These are phyloP conservation scores for Hirtodrosophila histrioides DNA, from an alignment of 2,888 invertebrate species.

Conservation along the genomic window DNA sequence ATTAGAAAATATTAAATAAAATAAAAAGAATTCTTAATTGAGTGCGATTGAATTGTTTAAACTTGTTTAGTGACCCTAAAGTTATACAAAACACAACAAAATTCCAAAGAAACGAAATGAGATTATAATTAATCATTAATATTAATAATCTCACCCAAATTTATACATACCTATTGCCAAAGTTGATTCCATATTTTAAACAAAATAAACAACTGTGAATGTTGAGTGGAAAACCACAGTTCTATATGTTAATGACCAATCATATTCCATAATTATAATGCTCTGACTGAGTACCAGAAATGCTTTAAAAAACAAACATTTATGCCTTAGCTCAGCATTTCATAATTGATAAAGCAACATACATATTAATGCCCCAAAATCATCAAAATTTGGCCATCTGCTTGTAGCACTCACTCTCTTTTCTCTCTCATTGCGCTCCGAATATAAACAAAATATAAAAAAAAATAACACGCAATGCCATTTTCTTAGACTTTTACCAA, in stretches of 20 bases:
- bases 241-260: conserved; percentile 12
- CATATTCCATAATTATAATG: conserved; percentile 31
- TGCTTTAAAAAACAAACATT: conserved; percentile 32
- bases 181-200: too few species aligned
- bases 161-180: too few species aligned
- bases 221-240: background rate
- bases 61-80: too few species aligned
- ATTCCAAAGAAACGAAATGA: too few species aligned
- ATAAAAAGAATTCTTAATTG: too few species aligned
- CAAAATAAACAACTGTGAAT: background rate
- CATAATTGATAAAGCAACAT: conserved; percentile 34
- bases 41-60: too few species aligned
- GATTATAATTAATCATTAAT: too few species aligned
- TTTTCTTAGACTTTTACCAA: conserved; percentile 37
- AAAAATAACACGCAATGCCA: conserved; percentile 50
- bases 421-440: conserved; percentile 12
- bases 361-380: conserved; percentile 19
- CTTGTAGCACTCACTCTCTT: conserved; percentile 9
- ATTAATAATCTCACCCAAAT: too few species aligned
- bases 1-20: too few species aligned
- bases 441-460: conserved; percentile 18
- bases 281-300: conserved; percentile 12
- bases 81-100: too few species aligned
- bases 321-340: conserved; percentile 17
- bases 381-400: conserved; percentile 13